A percentile compares a stretch with the other conserved stretches of the same genome.
Conservation (phyloP, 2,888 invertebrate species). For the Pyralis farinalis region DNA sequence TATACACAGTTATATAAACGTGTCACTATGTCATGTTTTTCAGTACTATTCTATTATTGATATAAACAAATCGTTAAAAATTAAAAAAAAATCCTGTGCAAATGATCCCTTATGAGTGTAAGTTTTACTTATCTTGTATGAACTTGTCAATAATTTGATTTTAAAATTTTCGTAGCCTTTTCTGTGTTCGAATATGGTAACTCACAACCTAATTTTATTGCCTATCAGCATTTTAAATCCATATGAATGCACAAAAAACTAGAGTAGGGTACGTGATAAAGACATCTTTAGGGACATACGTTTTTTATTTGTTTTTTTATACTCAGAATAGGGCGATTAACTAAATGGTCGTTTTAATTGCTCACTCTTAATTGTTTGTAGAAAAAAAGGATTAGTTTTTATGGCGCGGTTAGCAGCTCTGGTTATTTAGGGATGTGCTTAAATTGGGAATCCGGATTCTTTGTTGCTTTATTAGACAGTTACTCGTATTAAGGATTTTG, state of each 20-base stretch:
- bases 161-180: neutral
- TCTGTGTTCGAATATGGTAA: constrained; percentile 10
- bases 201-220: constrained; percentile 16
- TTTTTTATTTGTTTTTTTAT: constrained; percentile 45
- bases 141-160: neutral
- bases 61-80: no score
- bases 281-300: constrained; percentile 31
- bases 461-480: neutral
- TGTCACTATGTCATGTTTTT: no score
- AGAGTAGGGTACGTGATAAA: constrained; percentile 31
- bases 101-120: no score
- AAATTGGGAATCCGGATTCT: constrained; percentile 1
- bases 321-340: constrained; percentile 41
- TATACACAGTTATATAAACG: no score
- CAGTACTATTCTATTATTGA: no score
- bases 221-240: constrained; percentile 18
- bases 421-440: constrained; percentile 16
- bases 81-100: no score
- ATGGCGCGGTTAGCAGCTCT: constrained; percentile 21
- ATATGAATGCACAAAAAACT: constrained; percentile 34
- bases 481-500: no score
- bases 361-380: constrained; percentile 51
- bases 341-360: constrained; percentile 58
- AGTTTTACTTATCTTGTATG: no score
- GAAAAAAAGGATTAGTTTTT: constrained; percentile 37